Evolutionary conservation across 2,113 vertebrate species (phyloP), one percentile per base, ranked within the genome.

Genomic region (Ellobius talpinus): DNA sequence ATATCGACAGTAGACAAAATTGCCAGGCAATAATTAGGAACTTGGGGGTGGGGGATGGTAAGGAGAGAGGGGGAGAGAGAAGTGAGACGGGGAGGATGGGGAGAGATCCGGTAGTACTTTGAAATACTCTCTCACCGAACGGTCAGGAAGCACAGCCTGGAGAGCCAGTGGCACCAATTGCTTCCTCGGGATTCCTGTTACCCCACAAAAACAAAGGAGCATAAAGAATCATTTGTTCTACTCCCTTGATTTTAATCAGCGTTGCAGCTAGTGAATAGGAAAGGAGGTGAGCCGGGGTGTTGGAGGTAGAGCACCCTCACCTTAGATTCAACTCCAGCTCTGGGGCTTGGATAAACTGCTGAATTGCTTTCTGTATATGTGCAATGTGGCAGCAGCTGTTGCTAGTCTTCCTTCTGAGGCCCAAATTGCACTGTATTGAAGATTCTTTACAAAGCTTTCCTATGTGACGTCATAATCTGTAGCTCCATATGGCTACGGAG

Each of bases 231-330:
- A 78, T 92, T 91, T 94, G 90, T 65, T 94, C 73, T 45, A 4
- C 31, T 58, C 14, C 73, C 73, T 93, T 91, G n/a, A 87, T 95
- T 91, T 92, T 94, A 96, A 94, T 96, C 50, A 92, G 26, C 72
- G 84, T n/a, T 88, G 11, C 21, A 66, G 72, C 76, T 95, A 86
- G 90, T 89, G 76, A 96, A 42, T 85, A 33, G 76, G 72, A 92
- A 94, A 90, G 70, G 21, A 93, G 92, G 45, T 86, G n/a, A 79
- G 70, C 3, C 3, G 3, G 66, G 7, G 50, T 89, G 52, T 72
- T 93, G 26, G 50, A 93, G 36, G 74, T 17, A 85, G 26, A 66
- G 36, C 9, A 86, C 17, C n/a, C 52, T 66, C 24, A 86, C 45
- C 42, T 90, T 63, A 84, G 45, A 55, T 12, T 42, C 26, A 84